Evolutionary conservation across 2,888 invertebrate genomes (phyloP).

Genomic region (Cataglyphis cursor): DNA sequence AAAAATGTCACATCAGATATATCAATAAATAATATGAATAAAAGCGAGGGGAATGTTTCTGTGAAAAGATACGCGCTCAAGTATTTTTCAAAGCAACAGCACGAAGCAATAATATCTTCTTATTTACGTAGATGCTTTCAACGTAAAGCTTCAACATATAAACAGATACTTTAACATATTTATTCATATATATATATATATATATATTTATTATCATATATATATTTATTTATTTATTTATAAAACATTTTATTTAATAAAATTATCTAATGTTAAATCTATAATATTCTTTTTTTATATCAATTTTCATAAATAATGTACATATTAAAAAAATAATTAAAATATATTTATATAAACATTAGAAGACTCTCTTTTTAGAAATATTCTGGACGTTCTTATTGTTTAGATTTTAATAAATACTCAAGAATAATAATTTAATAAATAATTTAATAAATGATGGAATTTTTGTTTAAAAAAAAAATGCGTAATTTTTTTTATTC

Average conservation of each 20-base stretch:
- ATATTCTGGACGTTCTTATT: background rate
- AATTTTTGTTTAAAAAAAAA: conserved; percentile 9
- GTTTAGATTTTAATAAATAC: background rate
- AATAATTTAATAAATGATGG: background rate
- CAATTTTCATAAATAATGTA: background rate
- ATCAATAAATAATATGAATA: conserved; percentile 14
- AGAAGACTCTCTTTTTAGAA: background rate
- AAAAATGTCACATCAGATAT: conserved; percentile 28
- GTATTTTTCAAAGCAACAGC: background rate
- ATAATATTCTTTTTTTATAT: background rate
- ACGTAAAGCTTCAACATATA: background rate
- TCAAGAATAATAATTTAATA: too few species aligned
- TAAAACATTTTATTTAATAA: background rate
- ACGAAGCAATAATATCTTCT: background rate
- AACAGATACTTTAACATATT: background rate
- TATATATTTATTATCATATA: background rate
- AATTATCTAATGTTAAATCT: background rate
- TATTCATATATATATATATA: background rate
- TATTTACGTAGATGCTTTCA: background rate
- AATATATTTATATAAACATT: background rate
- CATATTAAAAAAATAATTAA: background rate
- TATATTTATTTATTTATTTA: background rate
- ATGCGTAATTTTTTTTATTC: background rate
- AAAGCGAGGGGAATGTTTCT: background rate
- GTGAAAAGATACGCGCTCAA: conserved; percentile 15